Evolutionary conservation across 2,888 invertebrate species (phyloP).

Genomic region (Nudaria mundana): DNA sequence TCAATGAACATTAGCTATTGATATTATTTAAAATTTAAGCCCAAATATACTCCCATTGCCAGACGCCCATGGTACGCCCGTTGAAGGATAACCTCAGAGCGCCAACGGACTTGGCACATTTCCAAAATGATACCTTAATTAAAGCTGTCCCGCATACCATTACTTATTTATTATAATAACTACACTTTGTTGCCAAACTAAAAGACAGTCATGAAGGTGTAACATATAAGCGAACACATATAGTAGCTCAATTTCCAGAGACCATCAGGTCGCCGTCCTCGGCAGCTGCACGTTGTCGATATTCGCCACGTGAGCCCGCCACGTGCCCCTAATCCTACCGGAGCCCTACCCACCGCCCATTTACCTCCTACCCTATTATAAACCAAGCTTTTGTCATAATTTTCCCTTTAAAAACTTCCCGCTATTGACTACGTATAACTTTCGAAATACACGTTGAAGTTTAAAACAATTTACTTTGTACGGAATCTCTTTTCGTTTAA

Average conservation of each 20-base stretch:
- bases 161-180: too few species aligned
- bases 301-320: conserved; percentile 23
- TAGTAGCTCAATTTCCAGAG: conserved; percentile 2
- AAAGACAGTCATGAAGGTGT: too few species aligned
- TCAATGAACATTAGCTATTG: too few species aligned
- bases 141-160: too few species aligned
- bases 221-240: too few species aligned
- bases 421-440: conserved; percentile 30
- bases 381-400: conserved; percentile 31
- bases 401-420: conserved; percentile 34
- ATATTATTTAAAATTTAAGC: too few species aligned
- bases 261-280: conserved; percentile 4
- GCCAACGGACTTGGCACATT: too few species aligned
- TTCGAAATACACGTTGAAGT: conserved; percentile 25
- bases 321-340: conserved; percentile 20
- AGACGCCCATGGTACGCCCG: too few species aligned
- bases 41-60: too few species aligned
- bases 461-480: conserved; percentile 38
- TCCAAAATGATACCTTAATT: neutral
- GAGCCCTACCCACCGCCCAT: conserved; percentile 11
- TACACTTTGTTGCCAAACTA: too few species aligned
- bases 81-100: too few species aligned
- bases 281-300: conserved; percentile 10
- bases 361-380: conserved; percentile 15
- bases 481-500: conserved; percentile 30